Conservation (phyloP, 92 coral and sea anemone species). For the Epizoanthus stellaris region DNA sequence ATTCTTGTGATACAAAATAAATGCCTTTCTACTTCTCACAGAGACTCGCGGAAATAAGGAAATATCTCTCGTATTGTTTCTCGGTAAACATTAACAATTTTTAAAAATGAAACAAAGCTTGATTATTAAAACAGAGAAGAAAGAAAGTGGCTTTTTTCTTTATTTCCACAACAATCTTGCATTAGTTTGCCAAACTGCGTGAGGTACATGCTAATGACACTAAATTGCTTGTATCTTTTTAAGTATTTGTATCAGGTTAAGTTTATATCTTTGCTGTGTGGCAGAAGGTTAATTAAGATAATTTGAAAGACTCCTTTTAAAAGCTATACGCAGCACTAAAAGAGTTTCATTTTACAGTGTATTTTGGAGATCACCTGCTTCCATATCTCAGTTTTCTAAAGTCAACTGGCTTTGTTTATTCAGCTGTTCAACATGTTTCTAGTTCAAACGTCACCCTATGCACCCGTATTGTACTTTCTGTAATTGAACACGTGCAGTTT, state of each 20-base stretch:
- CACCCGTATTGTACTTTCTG: not conserved
- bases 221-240: too few relatives aligned
- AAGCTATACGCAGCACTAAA: too few relatives aligned
- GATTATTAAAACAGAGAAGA: not conserved
- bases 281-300: too few relatives aligned
- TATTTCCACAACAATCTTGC: too few relatives aligned
- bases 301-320: too few relatives aligned
- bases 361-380: not conserved
- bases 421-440: constrained; percentile 23
- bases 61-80: not conserved
- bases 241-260: too few relatives aligned
- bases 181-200: too few relatives aligned
- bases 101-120: not conserved
- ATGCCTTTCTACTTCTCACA: not conserved
- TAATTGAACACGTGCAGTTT: constrained; percentile 24
- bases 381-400: not conserved
- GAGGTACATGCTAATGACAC: too few relatives aligned
- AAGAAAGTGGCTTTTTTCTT: too few relatives aligned
- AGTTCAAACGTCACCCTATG: constrained; percentile 16
- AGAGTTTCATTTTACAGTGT: too few relatives aligned
- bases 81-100: not conserved
- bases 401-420: constrained; percentile 6
- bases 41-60: constrained; percentile 14
- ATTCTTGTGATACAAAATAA: not conserved
- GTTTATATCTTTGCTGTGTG: too few relatives aligned